phyloP scores from a whole-genome alignment of 2,797 vertebrate genomes.

The Linurgus olivaceus region DNA sequence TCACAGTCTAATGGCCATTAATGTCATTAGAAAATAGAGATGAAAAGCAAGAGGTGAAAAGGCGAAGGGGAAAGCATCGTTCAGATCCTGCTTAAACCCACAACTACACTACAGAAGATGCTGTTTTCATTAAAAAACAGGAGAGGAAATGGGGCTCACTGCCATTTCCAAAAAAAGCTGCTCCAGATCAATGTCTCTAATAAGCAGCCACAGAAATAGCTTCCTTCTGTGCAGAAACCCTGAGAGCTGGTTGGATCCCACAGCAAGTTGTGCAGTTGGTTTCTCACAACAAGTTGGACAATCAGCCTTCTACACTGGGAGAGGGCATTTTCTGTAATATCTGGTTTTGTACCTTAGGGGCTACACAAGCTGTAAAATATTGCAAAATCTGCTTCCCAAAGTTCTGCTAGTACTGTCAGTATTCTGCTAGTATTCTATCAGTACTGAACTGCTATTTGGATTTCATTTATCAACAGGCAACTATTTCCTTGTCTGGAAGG shows the following conservation, averaged over 20 bases:
- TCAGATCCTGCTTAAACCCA: neutral
- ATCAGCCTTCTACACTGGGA: neutral
- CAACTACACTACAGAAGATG: neutral
- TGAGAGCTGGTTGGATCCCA: neutral
- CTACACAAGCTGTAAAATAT: neutral
- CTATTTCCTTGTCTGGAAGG: neutral
- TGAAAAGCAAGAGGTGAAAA: slow-evolving; percentile 45
- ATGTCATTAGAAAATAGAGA: slow-evolving; percentile 3
- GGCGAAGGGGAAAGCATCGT: neutral
- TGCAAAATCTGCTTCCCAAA: neutral
- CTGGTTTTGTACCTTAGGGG: neutral
- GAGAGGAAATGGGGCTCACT: neutral
- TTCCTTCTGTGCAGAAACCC: neutral
- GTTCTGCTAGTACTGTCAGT: neutral
- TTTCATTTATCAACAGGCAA: neutral
- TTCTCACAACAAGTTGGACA: neutral
- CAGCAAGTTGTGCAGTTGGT: neutral
- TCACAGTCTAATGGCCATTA: slow-evolving; percentile 50
- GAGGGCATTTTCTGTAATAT: neutral
- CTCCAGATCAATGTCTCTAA: neutral
- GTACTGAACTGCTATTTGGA: neutral
- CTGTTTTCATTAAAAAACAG: neutral
- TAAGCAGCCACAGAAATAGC: neutral
- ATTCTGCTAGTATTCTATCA: neutral
- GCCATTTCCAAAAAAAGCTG: neutral